Evolutionary conservation across 2,113 vertebrate species (phyloP), one percentile per base, ranked within the genome.

Genomic region (Austrofundulus limnaeus): DNA sequence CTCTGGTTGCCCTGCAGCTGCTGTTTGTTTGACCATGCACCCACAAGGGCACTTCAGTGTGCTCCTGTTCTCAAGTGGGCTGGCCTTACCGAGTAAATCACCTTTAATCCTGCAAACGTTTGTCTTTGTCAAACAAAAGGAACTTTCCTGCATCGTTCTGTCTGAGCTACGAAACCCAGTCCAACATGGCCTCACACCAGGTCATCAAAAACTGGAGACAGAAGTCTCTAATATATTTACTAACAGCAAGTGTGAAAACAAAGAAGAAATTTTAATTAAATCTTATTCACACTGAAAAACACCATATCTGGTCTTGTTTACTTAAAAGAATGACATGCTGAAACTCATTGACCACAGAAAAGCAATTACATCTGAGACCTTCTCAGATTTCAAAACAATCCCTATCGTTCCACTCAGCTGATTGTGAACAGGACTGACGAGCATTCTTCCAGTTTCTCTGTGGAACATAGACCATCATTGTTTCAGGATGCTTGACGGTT

Each of bases 81-180:
- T 56, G 66, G 56, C 57, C 69, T 64, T 50, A 43, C 56, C 0
- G 14, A 56, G 54, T 75, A 85, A n/a, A 85, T 87, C 77, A 70
- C 70, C 84, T 84, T 87, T 89, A 85, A 66, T 86, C 73, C 88
- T 78, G 79, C 75, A 85, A 85, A 88, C 75, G 57, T 80, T 84
- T 76, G 64, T 63, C 73, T 72, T 79, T 53, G 65, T 72, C 61
- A 31, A 60, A 79, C 70, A 79, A 82, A 79, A 61, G 59, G 0
- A 34, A 42, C 31, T 65, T 52, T 42, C 66, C 43, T 47, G 57
- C 50, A 38, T 54, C 24, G 41, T 63, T 57, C 57, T 61, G 66
- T 63, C 25, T 16, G 3, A 9, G 11, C 25, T 28, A 2, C 28
- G 58, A 73, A 63, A 60, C 66, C 64, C 28, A 25, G 39, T 19